Base-by-base conservation (phyloP, 2,797 vertebrate species). In the Fistularia tabacaria region DNA sequence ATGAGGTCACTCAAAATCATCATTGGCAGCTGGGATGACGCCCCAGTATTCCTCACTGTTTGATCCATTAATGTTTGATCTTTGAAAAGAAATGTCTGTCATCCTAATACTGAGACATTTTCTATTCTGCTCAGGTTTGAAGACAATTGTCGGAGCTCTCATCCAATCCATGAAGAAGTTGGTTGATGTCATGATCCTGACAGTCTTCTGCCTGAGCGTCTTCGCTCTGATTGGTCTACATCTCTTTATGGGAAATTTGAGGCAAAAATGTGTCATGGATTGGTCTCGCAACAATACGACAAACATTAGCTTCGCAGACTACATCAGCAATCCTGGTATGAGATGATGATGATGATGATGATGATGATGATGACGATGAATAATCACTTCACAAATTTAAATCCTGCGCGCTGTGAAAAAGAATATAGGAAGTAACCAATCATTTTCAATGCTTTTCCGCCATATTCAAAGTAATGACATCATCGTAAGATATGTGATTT, bases 111-210 rank as follows among this genome's bases (percentile, higher is more conserved):
- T 13, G 11, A 9, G 9, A 14, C 6, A 10, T 13, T 43, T 54
- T 42, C 38, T 1, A 10, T 8, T 41, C 43, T 44, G 10, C 12
- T 1, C 80, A 98, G 96, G 95, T 61, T 84, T 98, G 76, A 98
- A 97, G 88, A 97, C 95, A 0, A 97, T 96, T 0, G 94, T 98
- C 0, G 95, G 93, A 3, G 95, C 95, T 8, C 88, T 98, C 69
- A 95, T 96, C 80, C 95, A 98, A 70, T 94, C 96, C 0, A 95
- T 98, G 76, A 98, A 98, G 87, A 98, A 98, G 83, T 86, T 98
- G 61, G 85, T 85, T 0, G 94, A 98, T 0, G 95, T 96, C 50
- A 97, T 97, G 94, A 97, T 96, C 70, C 92, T 98, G 78, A 98
- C 95, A 0, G 90, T 98, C 10, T 97, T 98, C 87, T 97, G 94